Base-by-base conservation (phyloP, 2,113 vertebrate genomes). In the Uropsilus gracilis region DNA sequence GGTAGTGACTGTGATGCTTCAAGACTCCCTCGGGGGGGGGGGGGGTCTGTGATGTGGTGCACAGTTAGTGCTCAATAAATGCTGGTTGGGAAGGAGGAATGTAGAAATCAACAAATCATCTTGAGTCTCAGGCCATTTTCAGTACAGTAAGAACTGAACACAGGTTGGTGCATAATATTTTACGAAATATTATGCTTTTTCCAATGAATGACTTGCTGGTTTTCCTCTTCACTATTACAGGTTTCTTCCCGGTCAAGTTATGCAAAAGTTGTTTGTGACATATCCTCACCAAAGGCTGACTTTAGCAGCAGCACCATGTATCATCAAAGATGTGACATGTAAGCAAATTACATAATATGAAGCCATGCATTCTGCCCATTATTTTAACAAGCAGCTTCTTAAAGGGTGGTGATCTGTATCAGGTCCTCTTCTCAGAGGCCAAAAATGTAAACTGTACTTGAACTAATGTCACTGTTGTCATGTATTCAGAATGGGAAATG, bases 201-300 rank as follows among this genome's bases (percentile, higher is more conserved):
- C 34, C 94, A 94, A 96, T 24, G 59, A 95, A 91, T 83, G 77
- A 30, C 69, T 95, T 92, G 85, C 39, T 28, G 64, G 76, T 22
- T 61, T 91, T 37, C 34, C 69, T 96, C 88, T 81, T 76, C 73
- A 68, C 68, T 86, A 53, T 92, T 88, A 92, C 14, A 93, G 64
- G 92, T 89, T 84, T 91, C 76, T 57, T 97, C 87, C 86, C 97
- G 89, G 34, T 94, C 53, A 86, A 94, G 53, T 39, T 96, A 63
- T 83, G 91, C 72, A 97, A 95, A 73, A 0, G 20, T 90, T 90
- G 89, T 97, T 97, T 89, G 96, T 95, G 90, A 92, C 94, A 95
- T 86, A 94, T 91, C 53, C 83, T 89, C 90, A 85, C 94, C 89
- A 37, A 80, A 96, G 96, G 93, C 90, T 87, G 66, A 96, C 91